A percentile compares a stretch with the other conserved stretches of the same genome.
phyloP scores from a whole-genome alignment of 2,113 vertebrate genomes.

The Desmodus rotundus region DNA sequence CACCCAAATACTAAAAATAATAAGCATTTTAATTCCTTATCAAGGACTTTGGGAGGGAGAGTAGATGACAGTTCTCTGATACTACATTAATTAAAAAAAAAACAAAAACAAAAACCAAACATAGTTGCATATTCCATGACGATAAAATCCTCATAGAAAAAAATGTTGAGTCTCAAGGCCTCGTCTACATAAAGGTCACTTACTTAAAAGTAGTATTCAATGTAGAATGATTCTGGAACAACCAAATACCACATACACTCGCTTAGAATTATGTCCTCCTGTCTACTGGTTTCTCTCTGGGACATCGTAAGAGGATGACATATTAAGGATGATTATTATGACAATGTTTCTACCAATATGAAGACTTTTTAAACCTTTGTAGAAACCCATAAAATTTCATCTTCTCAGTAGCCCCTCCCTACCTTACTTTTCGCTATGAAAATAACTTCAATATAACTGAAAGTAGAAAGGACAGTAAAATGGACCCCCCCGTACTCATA shows the following conservation, averaged over 20 bases:
- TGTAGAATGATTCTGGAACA: not conserved
- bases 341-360: not conserved
- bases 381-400: not conserved
- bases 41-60: not conserved
- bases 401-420: not conserved
- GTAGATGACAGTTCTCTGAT: not conserved
- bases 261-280: not conserved
- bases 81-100: not conserved
- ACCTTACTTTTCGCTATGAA: conserved; percentile 11
- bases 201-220: not conserved
- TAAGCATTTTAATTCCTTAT: conserved; percentile 15
- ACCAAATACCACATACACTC: not conserved
- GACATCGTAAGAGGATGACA: not conserved
- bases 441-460: not conserved
- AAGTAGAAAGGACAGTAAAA: conserved; percentile 10
- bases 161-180: not conserved
- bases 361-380: not conserved
- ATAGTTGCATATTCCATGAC: not conserved
- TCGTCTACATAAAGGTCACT: not conserved
- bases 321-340: not conserved
- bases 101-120: not conserved
- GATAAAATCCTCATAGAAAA: not conserved
- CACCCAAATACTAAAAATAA: conserved; percentile 1
- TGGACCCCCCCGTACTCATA: not conserved
- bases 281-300: not conserved